Evolutionary conservation across 2,113 vertebrate genomes (phyloP).

Genomic region (Picathartes gymnocephalus): DNA sequence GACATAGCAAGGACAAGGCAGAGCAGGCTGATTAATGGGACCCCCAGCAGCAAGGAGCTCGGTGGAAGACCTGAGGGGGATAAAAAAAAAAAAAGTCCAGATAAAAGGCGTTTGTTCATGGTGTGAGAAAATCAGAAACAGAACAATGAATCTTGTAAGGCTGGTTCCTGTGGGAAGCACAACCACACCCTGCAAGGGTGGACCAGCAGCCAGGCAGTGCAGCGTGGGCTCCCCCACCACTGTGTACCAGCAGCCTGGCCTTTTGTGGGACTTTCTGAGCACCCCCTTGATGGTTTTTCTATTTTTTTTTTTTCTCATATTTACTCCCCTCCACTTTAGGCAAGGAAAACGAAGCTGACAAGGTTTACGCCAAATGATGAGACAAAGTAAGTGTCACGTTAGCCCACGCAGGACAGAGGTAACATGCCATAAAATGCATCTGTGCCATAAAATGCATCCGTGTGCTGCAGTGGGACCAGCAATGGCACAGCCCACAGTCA

Average conservation of each 20-base stretch:
- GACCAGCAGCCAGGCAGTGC: not conserved
- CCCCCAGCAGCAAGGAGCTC: not conserved
- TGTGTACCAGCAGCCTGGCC: rapidly evolving
- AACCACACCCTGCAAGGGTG: not conserved
- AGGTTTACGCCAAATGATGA: not conserved
- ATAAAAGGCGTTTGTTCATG: not conserved
- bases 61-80: rapidly evolving
- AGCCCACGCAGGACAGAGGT: not conserved
- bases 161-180: not conserved
- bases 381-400: rapidly evolving
- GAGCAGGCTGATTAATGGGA: not conserved
- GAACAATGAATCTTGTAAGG: not conserved
- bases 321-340: not conserved
- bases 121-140: not conserved
- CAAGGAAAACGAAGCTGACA: not conserved
- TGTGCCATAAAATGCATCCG: rapidly evolving
- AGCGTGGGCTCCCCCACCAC: not conserved
- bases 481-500: not conserved
- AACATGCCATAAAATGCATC: rapidly evolving
- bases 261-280: not conserved
- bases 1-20: not conserved
- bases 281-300: not conserved
- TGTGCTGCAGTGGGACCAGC: not conserved
- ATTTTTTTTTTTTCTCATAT: not conserved
- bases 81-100: not conserved